Percentiles rank a stretch among this genome's conserved stretches.
phyloP scores from a whole-genome alignment of 2,888 invertebrate species.

The Drosophila neoperkinsi region DNA sequence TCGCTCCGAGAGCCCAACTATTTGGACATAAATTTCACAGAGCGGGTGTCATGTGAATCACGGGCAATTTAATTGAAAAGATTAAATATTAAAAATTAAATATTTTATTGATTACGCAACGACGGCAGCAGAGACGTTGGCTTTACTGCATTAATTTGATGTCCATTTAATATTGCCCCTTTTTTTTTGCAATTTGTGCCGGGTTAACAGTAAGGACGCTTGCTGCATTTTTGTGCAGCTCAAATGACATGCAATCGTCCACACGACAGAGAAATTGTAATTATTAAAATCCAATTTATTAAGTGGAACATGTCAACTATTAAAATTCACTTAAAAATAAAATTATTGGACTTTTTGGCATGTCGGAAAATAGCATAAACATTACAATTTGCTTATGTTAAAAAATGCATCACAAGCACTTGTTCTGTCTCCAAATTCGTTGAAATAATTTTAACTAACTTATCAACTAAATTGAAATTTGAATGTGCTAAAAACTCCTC shows the following conservation, averaged over 20 bases:
- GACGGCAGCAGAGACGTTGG: conserved; percentile 17
- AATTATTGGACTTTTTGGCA: neutral
- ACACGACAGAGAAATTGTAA: conserved; percentile 6
- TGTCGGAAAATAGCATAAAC: neutral
- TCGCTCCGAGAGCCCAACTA: conserved; percentile 28
- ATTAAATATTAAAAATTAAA: conserved; percentile 78
- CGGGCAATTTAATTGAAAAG: conserved; percentile 75
- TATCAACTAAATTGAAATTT: neutral
- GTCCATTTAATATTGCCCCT: conserved; percentile 24
- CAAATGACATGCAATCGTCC: conserved; percentile 23
- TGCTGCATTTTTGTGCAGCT: conserved; percentile 18
- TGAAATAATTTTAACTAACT: no score
- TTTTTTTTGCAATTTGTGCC: conserved; percentile 1
- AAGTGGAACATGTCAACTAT: neutral
- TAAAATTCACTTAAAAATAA: neutral
- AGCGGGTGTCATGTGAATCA: conserved; percentile 51
- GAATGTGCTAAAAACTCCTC: neutral
- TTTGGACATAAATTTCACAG: conserved; percentile 32
- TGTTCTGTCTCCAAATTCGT: no score
- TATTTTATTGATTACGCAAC: conserved; percentile 66
- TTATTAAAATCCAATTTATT: conserved; percentile 1
- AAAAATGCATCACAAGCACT: no score
- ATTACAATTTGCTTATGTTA: no score
- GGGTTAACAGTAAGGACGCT: conserved; percentile 8
- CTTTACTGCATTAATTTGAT: conserved; percentile 62